Evolutionary conservation across 2,888 invertebrate genomes (phyloP).

Genomic region (Gibbula magus): DNA sequence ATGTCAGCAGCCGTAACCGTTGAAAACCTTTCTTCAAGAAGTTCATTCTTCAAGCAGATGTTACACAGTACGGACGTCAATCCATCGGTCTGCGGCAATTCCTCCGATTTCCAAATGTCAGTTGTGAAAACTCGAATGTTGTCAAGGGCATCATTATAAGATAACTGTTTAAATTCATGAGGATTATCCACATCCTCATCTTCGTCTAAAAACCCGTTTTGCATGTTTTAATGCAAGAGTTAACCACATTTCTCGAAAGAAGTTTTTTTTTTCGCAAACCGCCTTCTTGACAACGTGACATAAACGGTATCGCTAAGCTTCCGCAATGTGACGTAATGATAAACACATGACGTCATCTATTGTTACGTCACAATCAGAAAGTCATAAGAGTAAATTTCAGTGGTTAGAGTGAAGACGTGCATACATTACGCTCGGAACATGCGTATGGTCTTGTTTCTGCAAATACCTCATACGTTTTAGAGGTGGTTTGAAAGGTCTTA

Average conservation of each 20-base stretch:
- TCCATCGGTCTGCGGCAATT: constrained; percentile 25
- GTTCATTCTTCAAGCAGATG: constrained; percentile 26
- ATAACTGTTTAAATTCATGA: not conserved
- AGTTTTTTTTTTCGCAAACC: not conserved
- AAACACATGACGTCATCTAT: not conserved
- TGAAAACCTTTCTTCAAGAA: constrained; percentile 27
- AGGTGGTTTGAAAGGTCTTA: too few species aligned
- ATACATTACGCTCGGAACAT: too few species aligned
- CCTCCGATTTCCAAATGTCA: constrained; percentile 1
- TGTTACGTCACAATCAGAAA: not conserved
- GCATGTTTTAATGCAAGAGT: too few species aligned
- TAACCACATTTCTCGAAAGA: too few species aligned
- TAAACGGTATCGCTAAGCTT: not conserved
- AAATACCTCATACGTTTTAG: too few species aligned
- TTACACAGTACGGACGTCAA: constrained; percentile 31
- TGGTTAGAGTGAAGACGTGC: too few species aligned
- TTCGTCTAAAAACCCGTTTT: too few species aligned
- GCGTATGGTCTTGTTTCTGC: too few species aligned
- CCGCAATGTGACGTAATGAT: constrained; percentile 2
- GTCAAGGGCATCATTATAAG: not conserved
- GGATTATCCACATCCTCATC: too few species aligned
- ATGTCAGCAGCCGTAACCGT: constrained; percentile 33
- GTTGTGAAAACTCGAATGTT: not conserved
- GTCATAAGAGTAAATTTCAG: not conserved
- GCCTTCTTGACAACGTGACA: not conserved